Evolutionary conservation across 2,113 vertebrate genomes (phyloP), one percentile per base, ranked within the genome.

Genomic region (Neoarius graeffei): DNA sequence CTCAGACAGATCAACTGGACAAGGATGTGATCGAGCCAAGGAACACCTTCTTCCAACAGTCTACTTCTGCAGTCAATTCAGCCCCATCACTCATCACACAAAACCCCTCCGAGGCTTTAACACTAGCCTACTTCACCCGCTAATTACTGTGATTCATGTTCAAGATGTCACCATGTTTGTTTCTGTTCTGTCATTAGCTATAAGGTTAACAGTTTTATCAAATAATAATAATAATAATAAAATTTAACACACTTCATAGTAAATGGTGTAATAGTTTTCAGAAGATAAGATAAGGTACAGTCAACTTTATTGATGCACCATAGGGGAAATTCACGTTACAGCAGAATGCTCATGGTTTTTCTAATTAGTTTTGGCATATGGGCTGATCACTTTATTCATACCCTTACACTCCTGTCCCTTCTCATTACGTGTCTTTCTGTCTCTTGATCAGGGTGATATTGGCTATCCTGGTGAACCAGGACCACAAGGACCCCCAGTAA

Each of bases 401-500:
- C 14, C 20, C 17, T 77, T 35, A 87, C 27, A 69, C 2, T 48
- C 35, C 25, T 71, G 17, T 83, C 10, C 17, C 17, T 11, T 82
- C n/a, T 85, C 17, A 85, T 14, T 85, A 13, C 82, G 25, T 87
- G 52, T 73, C 35, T 91, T 60, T 88, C 30, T 88, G 3, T 52
- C 71, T 81, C 88, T 93, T 86, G 91, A 93, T 84, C 89, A 99
- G 98, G 98, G 98, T 69, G 94, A 96, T 54, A 86, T 87, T 30
- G 98, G 98, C 0, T 92, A 86, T 52, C 92, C 83, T n/a, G 98
- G 98, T 66, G 0, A 88, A n/a, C 92, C 93, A 90, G 98, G 97
- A 57, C 35, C 2, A 56, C 92, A 94, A 35, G 98, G 97, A 3
- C 7, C 27, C 27, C 94, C 92, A 83, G 98, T 99, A 93, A 95